Evolutionary conservation across 2,797 vertebrate genomes (phyloP).

Genomic region (Pantherophis vulpinus): DNA sequence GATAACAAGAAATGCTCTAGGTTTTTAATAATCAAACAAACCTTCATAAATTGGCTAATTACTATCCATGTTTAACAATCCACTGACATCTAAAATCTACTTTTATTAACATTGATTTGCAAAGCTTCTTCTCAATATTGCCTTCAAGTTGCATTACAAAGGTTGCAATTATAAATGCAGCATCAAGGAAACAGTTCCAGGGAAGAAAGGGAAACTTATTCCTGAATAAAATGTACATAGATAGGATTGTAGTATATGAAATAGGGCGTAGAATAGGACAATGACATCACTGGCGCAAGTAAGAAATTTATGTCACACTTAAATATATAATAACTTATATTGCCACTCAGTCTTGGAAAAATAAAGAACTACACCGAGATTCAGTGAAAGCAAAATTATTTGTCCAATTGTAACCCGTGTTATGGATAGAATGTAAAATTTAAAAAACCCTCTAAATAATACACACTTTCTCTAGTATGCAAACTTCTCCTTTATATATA

Average conservation of each 20-base stretch:
- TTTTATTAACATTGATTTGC: background rate
- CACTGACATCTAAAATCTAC: slow-evolving; percentile 6
- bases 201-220: background rate
- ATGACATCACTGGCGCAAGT: background rate
- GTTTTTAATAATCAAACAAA: background rate
- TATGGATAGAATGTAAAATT: background rate
- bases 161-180: background rate
- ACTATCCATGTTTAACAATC: background rate
- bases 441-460: background rate
- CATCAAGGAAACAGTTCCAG: background rate
- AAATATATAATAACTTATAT: background rate
- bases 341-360: background rate
- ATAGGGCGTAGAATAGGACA: background rate
- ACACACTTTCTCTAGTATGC: background rate
- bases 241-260: background rate
- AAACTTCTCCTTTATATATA: background rate
- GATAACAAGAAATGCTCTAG: background rate
- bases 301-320: background rate
- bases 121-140: background rate
- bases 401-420: background rate
- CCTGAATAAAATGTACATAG: background rate
- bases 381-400: background rate
- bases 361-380: background rate
- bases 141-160: background rate
- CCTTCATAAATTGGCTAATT: background rate